A percentile compares a stretch with the other conserved stretches of the same genome.
Evolutionary conservation across 2,113 vertebrate genomes (phyloP).

Genomic region (Fulmarus glacialis): DNA sequence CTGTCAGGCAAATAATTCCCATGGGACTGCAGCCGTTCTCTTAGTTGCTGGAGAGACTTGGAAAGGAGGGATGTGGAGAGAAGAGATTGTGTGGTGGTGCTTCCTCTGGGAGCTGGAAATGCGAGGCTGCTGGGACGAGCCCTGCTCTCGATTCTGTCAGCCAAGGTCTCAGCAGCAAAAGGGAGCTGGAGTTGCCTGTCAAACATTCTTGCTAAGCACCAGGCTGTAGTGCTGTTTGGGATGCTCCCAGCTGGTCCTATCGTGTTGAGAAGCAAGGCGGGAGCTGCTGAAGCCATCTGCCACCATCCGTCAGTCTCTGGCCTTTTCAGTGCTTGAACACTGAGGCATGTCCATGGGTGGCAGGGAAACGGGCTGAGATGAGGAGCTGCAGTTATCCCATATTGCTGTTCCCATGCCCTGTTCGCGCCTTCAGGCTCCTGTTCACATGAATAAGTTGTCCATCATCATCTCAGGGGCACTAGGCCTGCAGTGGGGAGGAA

Average conservation of each 20-base stretch:
- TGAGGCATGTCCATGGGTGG: accelerated
- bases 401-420: not conserved
- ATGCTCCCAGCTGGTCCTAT: not conserved
- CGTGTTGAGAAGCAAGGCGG: accelerated
- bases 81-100: not conserved
- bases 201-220: not conserved
- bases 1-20: not conserved
- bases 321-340: not conserved
- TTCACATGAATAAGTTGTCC: accelerated
- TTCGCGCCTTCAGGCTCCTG: not conserved
- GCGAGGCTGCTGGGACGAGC: not conserved
- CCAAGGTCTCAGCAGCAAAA: not conserved
- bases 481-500: not conserved
- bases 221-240: not conserved
- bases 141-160: not conserved
- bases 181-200: not conserved
- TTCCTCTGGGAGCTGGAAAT: not conserved
- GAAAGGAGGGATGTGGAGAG: not conserved
- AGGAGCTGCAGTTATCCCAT: not conserved
- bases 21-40: not conserved
- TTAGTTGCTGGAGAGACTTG: not conserved
- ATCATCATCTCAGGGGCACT: accelerated
- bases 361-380: not conserved
- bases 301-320: not conserved
- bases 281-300: not conserved